These are phyloP conservation scores for Spisula solida DNA, from an alignment of 2,888 invertebrate species.

Conservation along the genomic window DNA sequence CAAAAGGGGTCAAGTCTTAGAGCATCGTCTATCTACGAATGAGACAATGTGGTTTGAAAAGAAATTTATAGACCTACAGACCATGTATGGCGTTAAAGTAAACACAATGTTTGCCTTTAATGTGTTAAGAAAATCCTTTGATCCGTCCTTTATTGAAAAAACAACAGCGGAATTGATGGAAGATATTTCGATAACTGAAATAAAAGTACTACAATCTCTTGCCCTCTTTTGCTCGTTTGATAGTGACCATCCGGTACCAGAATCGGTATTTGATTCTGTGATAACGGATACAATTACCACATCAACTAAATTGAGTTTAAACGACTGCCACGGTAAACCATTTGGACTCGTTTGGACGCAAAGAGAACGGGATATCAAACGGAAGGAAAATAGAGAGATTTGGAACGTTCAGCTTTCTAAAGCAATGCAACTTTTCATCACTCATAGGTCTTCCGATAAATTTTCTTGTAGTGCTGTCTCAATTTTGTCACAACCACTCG, in stretches of 20 bases:
- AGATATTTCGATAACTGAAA: constrained; percentile 39
- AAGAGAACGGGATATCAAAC: background rate
- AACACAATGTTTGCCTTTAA: constrained; percentile 60
- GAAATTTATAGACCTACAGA: constrained; percentile 54
- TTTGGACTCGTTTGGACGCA: constrained; percentile 27
- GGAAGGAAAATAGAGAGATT: background rate
- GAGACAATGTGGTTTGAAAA: constrained; percentile 56
- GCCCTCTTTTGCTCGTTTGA: constrained; percentile 49
- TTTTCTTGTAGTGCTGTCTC: constrained; percentile 29
- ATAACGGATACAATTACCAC: background rate
- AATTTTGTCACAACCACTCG: constrained; percentile 61
- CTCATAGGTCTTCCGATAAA: background rate
- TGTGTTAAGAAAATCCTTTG: constrained; percentile 60
- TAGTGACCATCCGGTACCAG: constrained; percentile 50
- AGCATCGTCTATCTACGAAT: constrained; percentile 38
- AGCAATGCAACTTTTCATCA: constrained; percentile 31
- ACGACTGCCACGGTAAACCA: background rate
- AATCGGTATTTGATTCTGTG: constrained; percentile 47
- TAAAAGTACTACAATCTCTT: constrained; percentile 41
- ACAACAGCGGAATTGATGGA: constrained; percentile 27
- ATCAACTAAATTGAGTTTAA: background rate
- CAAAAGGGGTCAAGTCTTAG: constrained; percentile 28
- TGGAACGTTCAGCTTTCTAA: constrained; percentile 39
- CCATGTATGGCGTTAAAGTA: constrained; percentile 33
- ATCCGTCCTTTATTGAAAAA: constrained; percentile 39